phyloP scores from a whole-genome alignment of 2,113 vertebrate species.

The Urocolius indicus region DNA sequence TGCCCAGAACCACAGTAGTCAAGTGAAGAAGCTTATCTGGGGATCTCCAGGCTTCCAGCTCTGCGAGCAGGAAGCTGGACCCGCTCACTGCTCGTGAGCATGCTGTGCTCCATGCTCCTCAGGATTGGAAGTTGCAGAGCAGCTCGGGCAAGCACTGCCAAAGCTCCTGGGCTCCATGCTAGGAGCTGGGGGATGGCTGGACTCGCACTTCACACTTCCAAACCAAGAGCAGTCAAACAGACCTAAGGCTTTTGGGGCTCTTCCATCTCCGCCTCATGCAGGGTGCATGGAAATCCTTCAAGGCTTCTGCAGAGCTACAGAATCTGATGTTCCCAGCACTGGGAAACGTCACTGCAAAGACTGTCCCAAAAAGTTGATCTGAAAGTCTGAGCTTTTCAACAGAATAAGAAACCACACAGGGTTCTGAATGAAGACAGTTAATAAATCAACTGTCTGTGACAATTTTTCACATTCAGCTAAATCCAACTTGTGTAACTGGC shows the following conservation, averaged over 20 bases:
- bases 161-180: neutral
- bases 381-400: neutral
- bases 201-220: neutral
- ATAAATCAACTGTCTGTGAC: neutral
- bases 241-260: neutral
- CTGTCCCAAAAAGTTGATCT: neutral
- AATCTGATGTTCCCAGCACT: neutral
- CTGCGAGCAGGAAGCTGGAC: neutral
- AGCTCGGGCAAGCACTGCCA: neutral
- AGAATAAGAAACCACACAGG: neutral
- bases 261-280: neutral
- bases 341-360: neutral
- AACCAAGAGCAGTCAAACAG: neutral
- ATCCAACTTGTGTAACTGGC: neutral
- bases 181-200: neutral
- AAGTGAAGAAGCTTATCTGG: neutral
- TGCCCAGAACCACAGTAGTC: neutral
- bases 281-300: neutral
- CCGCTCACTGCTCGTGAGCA: rapidly evolving
- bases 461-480: neutral
- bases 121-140: neutral
- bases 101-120: neutral
- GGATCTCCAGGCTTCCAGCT: neutral
- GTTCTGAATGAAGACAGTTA: neutral
- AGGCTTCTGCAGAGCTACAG: neutral